Evolutionary conservation across 1,140 invertebrate genomes (phyloP).

Genomic region (Lepidurus packardi): DNA sequence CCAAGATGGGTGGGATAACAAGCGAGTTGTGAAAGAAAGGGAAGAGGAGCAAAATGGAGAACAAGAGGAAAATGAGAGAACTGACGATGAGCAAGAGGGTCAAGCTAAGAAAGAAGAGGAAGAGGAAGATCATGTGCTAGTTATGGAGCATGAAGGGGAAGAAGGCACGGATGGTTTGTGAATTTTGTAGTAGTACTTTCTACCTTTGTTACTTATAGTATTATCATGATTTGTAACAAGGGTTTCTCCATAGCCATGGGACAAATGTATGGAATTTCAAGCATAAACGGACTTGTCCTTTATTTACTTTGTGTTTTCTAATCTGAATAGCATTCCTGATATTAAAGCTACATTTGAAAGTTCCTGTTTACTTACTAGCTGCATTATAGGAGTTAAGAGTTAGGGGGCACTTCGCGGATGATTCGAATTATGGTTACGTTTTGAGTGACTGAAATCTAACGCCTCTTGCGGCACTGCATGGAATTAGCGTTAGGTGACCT

Average conservation of each 20-base stretch:
- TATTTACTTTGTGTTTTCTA: not conserved
- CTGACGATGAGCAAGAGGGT: not conserved
- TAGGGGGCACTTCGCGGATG: too few species aligned
- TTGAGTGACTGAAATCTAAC: too few species aligned
- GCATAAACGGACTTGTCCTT: not conserved
- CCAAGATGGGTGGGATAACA: not conserved
- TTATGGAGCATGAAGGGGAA: not conserved
- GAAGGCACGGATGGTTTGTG: not conserved
- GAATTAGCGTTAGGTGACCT: too few species aligned
- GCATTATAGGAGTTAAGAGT: too few species aligned
- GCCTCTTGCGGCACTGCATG: too few species aligned
- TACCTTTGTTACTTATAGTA: slow-evolving; percentile 7
- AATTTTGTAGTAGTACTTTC: not conserved
- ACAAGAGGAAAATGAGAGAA: not conserved
- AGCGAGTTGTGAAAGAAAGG: not conserved
- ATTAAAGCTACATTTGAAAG: too few species aligned
- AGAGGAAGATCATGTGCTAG: not conserved
- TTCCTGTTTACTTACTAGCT: too few species aligned
- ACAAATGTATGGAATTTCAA: not conserved
- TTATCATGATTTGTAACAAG: slow-evolving; percentile 5
- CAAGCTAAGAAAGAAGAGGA: not conserved
- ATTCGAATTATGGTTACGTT: too few species aligned
- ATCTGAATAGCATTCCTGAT: not conserved
- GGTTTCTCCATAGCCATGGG: not conserved
- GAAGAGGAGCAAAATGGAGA: not conserved